phyloP scores from a whole-genome alignment of 2,888 invertebrate species.

The Isoperla grammatica region DNA sequence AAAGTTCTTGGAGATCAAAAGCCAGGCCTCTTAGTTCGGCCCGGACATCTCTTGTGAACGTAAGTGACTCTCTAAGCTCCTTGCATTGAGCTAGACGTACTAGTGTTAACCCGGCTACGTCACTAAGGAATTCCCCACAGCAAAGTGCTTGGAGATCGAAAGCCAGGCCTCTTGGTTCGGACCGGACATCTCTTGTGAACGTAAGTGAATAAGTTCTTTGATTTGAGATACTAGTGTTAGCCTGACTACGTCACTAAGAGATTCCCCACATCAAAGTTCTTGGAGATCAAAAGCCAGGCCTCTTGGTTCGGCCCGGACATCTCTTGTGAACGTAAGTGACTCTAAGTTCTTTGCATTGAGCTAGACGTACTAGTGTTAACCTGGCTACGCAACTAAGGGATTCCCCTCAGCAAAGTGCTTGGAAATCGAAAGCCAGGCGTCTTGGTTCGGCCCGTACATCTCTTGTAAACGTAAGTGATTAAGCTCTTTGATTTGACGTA shows the following conservation, averaged over 20 bases:
- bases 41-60: slow-evolving; percentile 95
- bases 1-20: slow-evolving; percentile 87
- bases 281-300: slow-evolving; percentile 81
- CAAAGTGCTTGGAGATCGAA: slow-evolving; percentile 89
- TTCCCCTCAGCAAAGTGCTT: slow-evolving; percentile 90
- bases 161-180: slow-evolving; percentile 93
- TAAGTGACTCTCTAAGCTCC: too few species aligned
- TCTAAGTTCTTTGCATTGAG: too few species aligned
- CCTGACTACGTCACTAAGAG: slow-evolving; percentile 93
- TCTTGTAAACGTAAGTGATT: slow-evolving; percentile 80
- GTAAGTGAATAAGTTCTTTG: too few species aligned
- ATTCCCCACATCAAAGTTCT: slow-evolving; percentile 86
- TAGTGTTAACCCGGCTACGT: slow-evolving; percentile 93
- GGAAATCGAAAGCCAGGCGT: slow-evolving; percentile 79
- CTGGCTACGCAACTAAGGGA: slow-evolving; percentile 91
- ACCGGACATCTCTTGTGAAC: slow-evolving; percentile 92
- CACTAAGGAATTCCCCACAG: slow-evolving; percentile 83
- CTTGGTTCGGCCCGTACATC: slow-evolving; percentile 97
- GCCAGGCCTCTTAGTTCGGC: slow-evolving; percentile 92
- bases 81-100: too few species aligned
- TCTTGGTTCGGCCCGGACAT: slow-evolving; percentile 98
- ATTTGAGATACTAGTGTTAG: slow-evolving; percentile 90
- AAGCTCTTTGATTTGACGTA: too few species aligned
- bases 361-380: slow-evolving; percentile 86
- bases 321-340: slow-evolving; percentile 88